Conservation (phyloP, 1,140 invertebrate species). For the Diorhabda sublineata region DNA sequence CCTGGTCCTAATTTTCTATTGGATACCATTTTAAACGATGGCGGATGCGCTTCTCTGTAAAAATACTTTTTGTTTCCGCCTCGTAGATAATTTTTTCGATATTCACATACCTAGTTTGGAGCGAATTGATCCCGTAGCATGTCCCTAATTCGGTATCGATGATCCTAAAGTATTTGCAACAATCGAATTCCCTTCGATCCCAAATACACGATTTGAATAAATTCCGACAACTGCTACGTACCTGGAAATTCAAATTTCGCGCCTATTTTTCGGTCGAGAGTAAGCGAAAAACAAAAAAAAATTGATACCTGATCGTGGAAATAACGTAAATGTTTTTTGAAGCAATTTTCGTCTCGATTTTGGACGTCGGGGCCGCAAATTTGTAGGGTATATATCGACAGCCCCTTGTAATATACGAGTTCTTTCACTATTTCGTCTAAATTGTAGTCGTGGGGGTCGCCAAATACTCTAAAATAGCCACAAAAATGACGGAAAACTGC, state of each 20-base stretch:
- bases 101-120: conserved; percentile 49
- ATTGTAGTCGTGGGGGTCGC: conserved; percentile 61
- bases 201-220: conserved; percentile 58
- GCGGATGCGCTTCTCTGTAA: conserved; percentile 23
- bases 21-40: conserved; percentile 47
- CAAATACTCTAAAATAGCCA: conserved; percentile 52
- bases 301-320: conserved; percentile 47
- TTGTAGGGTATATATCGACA: conserved; percentile 61
- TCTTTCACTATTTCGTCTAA: conserved; percentile 65
- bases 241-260: conserved; percentile 40
- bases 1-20: conserved; percentile 57
- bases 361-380: conserved; percentile 52
- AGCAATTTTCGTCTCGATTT: conserved; percentile 50
- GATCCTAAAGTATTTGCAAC: conserved; percentile 60
- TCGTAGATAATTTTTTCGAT: neutral
- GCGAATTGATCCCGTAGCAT: conserved; percentile 62
- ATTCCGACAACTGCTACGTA: conserved; percentile 56
- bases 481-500: neutral
- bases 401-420: conserved; percentile 61
- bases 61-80: neutral
- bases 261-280: too few species aligned
- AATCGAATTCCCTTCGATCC: conserved; percentile 58
- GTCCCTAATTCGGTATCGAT: conserved; percentile 62
- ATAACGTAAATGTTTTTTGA: conserved; percentile 54
- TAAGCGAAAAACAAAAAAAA: neutral